These are phyloP conservation scores for Heliconius ismenius DNA, from an alignment of 2,888 invertebrate species.

Conservation along the genomic window DNA sequence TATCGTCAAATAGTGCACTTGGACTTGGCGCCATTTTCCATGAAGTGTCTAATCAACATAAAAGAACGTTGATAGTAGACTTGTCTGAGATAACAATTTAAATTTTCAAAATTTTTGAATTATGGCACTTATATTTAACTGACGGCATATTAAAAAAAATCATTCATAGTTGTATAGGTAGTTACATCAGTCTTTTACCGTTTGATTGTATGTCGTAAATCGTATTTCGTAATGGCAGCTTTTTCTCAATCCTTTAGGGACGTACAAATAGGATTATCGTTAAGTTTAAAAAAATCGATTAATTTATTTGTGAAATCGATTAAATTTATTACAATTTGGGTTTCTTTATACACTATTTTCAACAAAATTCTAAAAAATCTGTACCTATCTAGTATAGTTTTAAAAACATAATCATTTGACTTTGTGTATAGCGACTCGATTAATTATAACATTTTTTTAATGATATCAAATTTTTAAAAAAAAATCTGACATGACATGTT, in stretches of 20 bases:
- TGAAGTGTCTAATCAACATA: neutral
- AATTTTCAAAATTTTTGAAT: neutral
- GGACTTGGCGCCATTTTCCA: neutral
- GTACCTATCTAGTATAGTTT: neutral
- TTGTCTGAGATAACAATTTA: neutral
- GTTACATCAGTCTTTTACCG: neutral
- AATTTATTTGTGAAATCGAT: neutral
- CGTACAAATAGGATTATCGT: neutral
- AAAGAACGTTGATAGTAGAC: neutral
- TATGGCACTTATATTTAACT: neutral
- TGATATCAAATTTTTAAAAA: neutral
- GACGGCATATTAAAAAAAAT: neutral
- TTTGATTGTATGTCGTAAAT: slow-evolving; percentile 12
- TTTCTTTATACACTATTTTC: neutral
- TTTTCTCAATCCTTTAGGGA: neutral
- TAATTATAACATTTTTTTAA: neutral
- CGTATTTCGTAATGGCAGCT: neutral
- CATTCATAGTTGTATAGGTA: neutral
- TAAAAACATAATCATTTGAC: neutral
- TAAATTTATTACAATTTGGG: neutral
- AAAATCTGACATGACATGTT: no score
- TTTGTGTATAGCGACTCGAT: neutral
- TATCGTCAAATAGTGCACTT: neutral
- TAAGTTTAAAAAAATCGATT: neutral
- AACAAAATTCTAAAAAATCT: slow-evolving; percentile 6